A percentile compares a stretch with the other conserved stretches of the same genome.
Conservation (phyloP, 2,797 vertebrate species). For the Atherinosoma microstoma region DNA sequence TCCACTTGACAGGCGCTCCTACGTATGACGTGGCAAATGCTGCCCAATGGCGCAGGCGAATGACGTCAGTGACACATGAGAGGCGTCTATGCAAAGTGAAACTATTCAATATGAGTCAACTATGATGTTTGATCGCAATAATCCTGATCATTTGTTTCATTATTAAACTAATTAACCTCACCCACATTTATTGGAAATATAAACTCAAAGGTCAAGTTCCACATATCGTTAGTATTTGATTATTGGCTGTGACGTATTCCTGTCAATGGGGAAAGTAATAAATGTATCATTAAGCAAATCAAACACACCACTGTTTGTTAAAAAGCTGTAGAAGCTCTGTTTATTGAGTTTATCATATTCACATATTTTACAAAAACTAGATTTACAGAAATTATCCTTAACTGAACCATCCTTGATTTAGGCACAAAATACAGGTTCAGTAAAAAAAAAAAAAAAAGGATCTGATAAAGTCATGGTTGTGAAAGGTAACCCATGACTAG, state of each 20-base stretch:
- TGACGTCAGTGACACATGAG: conserved; percentile 44
- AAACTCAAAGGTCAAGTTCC: not conserved
- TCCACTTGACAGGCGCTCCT: conserved; percentile 22
- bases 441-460: conserved; percentile 56
- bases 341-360: conserved; percentile 78
- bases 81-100: not conserved
- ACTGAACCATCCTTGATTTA: conserved; percentile 69
- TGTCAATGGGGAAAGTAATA: not conserved
- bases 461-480: conserved; percentile 60
- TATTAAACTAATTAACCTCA: not conserved
- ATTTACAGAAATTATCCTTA: conserved; percentile 77
- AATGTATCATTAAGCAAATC: not conserved
- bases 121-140: not conserved
- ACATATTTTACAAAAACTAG: conserved; percentile 81
- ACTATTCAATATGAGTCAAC: not conserved
- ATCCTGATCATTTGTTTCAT: not conserved
- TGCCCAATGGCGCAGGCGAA: conserved; percentile 27
- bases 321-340: conserved; percentile 75
- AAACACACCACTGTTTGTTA: conserved; percentile 34
- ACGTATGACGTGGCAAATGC: conserved; percentile 72
- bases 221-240: not conserved
- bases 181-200: too few relatives aligned
- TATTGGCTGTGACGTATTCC: too few relatives aligned
- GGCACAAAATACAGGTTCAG: conserved; percentile 76
- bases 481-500: conserved; percentile 57